phyloP scores from a whole-genome alignment of 2,888 invertebrate genomes.

The Watsonalla cultraria region DNA sequence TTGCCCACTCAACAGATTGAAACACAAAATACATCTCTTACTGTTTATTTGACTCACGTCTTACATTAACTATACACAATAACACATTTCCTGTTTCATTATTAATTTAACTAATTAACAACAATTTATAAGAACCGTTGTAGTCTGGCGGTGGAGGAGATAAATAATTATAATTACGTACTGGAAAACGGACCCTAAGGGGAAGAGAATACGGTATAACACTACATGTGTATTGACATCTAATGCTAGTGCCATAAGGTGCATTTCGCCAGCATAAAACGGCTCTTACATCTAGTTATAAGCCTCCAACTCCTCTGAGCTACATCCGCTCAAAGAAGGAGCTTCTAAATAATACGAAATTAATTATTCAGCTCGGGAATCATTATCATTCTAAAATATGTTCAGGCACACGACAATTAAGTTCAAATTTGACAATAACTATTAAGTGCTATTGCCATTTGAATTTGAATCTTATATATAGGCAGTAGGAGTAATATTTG shows the following conservation, averaged over 20 bases:
- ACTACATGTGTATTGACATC: too few relatives aligned
- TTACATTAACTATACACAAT: not conserved
- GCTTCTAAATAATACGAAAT: not conserved
- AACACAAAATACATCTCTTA: not conserved
- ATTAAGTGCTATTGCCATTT: too few relatives aligned
- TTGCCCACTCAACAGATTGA: constrained; percentile 2
- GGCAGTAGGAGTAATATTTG: too few relatives aligned
- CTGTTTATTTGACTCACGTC: constrained; percentile 2
- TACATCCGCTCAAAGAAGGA: too few relatives aligned
- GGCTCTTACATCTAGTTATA: not conserved
- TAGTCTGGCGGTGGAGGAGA: not conserved
- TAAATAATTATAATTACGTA: too few relatives aligned
- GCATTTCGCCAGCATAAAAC: not conserved
- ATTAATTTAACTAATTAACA: constrained; percentile 4
- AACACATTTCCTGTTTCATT: not conserved
- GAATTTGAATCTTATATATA: too few relatives aligned
- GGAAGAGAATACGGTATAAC: too few relatives aligned
- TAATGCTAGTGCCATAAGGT: not conserved
- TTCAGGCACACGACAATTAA: too few relatives aligned
- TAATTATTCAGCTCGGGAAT: not conserved
- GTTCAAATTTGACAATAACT: not conserved
- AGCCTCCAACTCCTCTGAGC: too few relatives aligned
- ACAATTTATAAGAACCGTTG: not conserved
- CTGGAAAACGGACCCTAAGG: too few relatives aligned
- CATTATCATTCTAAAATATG: too few relatives aligned